phyloP scores from a whole-genome alignment of 1,140 invertebrate species.

The Caenorhabditis remanei region DNA sequence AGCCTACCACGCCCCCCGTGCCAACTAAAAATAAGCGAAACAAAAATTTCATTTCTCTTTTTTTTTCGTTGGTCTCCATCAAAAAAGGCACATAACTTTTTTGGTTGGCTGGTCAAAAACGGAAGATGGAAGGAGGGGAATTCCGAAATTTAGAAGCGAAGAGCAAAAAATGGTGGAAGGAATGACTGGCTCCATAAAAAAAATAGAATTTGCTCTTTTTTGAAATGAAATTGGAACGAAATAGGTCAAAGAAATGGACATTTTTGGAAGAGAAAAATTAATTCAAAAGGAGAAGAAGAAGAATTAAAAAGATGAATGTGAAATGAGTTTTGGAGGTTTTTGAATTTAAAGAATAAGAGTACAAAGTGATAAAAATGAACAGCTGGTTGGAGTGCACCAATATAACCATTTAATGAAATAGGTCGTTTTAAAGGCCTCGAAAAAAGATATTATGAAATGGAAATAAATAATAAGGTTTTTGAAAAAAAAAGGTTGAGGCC shows the following conservation, averaged over 20 bases:
- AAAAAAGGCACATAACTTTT: constrained; percentile 45
- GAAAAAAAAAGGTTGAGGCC: no score
- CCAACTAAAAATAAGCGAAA: constrained; percentile 53
- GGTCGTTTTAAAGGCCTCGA: no score
- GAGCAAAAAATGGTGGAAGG: not conserved
- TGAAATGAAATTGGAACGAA: not conserved
- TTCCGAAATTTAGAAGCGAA: not conserved
- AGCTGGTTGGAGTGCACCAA: not conserved
- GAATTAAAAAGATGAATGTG: not conserved
- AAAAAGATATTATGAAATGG: no score
- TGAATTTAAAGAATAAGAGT: not conserved
- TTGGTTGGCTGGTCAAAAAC: constrained; percentile 49
- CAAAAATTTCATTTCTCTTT: constrained; percentile 49
- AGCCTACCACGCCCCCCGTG: not conserved
- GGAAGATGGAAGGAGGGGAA: not conserved
- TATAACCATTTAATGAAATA: not conserved
- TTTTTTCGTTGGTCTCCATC: not conserved
- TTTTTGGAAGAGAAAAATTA: constrained; percentile 9
- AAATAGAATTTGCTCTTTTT: constrained; percentile 51
- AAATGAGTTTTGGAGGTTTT: not conserved
- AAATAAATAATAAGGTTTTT: no score
- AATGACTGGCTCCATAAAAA: constrained; percentile 19
- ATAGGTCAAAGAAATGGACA: not conserved
- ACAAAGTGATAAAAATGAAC: constrained; percentile 7
- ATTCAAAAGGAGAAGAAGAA: not conserved